phyloP scores from a whole-genome alignment of 2,797 vertebrate species.

The Anguilla marmorata region DNA sequence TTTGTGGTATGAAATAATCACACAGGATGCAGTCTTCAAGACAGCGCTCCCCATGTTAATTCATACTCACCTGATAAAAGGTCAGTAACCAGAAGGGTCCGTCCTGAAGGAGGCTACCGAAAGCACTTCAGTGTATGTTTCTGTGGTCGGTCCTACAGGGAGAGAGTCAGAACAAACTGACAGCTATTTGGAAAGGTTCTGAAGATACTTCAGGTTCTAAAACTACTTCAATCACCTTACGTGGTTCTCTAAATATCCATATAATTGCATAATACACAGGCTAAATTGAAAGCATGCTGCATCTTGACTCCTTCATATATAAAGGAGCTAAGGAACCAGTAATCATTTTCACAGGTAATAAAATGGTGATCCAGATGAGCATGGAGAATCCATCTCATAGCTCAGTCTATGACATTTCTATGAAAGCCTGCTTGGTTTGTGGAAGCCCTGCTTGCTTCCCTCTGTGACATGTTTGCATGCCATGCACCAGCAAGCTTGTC shows the following conservation, averaged over 20 bases:
- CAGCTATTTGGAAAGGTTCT: not conserved
- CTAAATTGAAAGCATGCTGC: not conserved
- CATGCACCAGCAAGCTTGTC: not conserved
- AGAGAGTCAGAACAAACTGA: not conserved
- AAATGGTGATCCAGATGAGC: not conserved
- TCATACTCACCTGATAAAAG: conserved; percentile 75
- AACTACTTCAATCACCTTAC: not conserved
- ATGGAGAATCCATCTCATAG: not conserved
- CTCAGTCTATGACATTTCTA: not conserved
- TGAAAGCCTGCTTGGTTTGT: not conserved
- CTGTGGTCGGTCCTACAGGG: conserved; percentile 69
- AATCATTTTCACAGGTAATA: not conserved
- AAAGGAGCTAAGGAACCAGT: not conserved
- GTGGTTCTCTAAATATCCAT: not conserved
- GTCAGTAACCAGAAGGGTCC: conserved; percentile 83
- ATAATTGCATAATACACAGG: not conserved
- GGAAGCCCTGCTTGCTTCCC: not conserved
- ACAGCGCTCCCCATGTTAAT: not conserved
- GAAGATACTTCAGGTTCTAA: not conserved
- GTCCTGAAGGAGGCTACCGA: conserved; percentile 78
- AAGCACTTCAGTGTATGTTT: conserved; percentile 73
- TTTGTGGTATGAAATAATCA: not conserved
- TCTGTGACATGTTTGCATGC: not conserved
- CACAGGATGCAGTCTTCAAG: not conserved
- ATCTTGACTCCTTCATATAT: not conserved